Percentiles rank a stretch among this genome's conserved stretches.
Evolutionary conservation across 2,888 invertebrate species (phyloP).

Genomic region (Yponomeuta cagnagella): DNA sequence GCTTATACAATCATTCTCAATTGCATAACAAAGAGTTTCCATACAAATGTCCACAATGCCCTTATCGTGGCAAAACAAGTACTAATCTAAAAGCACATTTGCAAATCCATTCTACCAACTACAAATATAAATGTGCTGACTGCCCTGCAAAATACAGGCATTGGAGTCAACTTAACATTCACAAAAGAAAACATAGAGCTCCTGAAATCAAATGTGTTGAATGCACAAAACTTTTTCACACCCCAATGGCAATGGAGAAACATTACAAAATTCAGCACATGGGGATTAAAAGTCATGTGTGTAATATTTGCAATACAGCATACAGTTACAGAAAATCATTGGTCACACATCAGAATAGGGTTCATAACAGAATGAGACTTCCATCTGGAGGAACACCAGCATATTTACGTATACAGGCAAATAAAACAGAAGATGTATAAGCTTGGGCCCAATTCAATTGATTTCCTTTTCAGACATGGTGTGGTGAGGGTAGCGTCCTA

Average conservation of each 20-base stretch:
- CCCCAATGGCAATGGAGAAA: constrained; percentile 24
- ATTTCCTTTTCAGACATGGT: too few relatives aligned
- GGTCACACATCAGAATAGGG: not conserved
- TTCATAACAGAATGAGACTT: not conserved
- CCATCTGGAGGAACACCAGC: not conserved
- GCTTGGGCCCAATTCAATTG: too few relatives aligned
- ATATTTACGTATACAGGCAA: not conserved
- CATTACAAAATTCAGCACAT: constrained; percentile 12
- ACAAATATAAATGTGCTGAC: constrained; percentile 22
- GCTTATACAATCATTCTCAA: not conserved
- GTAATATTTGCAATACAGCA: not conserved
- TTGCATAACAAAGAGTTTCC: not conserved
- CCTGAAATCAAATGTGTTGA: constrained; percentile 8
- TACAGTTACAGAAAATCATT: not conserved
- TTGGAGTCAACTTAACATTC: constrained; percentile 30
- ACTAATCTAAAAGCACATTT: constrained; percentile 2
- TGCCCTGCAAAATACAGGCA: constrained; percentile 20
- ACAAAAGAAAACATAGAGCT: constrained; percentile 30
- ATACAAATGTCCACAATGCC: constrained; percentile 7
- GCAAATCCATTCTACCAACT: constrained; percentile 20
- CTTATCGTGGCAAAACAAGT: not conserved
- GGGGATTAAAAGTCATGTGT: constrained; percentile 1
- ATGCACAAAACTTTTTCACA: constrained; percentile 26
- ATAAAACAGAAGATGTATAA: not conserved
- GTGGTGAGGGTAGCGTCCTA: not conserved